Base-by-base conservation (phyloP, 2,113 vertebrate species). In the Corydoras maculifer region DNA sequence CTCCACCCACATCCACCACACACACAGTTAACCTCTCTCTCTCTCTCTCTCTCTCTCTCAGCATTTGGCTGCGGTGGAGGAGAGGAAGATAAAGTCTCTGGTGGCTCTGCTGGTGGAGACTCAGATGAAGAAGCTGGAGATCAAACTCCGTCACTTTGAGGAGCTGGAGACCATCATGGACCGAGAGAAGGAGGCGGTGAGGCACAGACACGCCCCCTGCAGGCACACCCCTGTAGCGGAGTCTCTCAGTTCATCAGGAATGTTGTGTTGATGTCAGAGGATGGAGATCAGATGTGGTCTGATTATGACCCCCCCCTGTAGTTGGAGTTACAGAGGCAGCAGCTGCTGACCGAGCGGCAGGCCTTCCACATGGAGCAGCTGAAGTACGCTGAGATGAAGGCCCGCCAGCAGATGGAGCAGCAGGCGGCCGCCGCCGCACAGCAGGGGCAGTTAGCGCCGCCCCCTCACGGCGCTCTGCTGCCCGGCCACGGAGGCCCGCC, bases 321-420 rank as follows among this genome's bases (percentile, higher is more conserved):
- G 97, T 68, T 98, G 78, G 97, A 99, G 84, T 94, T 98, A 51
- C 97, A 99, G 90, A 88, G 97, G 63, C 97, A 99, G 75, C 97
- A 99, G 88, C 80, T 99, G 76, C 91, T 99, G 73, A 96, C 94
- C 0, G 97, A 99, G 70, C 90, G 97, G 0, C 95, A 98, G 86
- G 95, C 95, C 2, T 99, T 99, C 83, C 96, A 99, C 92, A 97
- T 98, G 96, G 97, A 98, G 79, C 97, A 99, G 89, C 90, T 99
- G 15, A 98, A 97, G n/a, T 98, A 98, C 0, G 96, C 97, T 0
- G 96, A 99, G 75, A 78, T 98, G 43, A 90, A 97, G 76, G 96
- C 97, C 3, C 87, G 96, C 0, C 97, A 99, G 86, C 97, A 98
- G 85, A 93, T 98, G 90, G 96, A 99, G 79, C 95, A 98, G 82